These are phyloP conservation scores for Laticauda colubrina DNA, from an alignment of 2,113 vertebrate species.

Conservation along the genomic window DNA sequence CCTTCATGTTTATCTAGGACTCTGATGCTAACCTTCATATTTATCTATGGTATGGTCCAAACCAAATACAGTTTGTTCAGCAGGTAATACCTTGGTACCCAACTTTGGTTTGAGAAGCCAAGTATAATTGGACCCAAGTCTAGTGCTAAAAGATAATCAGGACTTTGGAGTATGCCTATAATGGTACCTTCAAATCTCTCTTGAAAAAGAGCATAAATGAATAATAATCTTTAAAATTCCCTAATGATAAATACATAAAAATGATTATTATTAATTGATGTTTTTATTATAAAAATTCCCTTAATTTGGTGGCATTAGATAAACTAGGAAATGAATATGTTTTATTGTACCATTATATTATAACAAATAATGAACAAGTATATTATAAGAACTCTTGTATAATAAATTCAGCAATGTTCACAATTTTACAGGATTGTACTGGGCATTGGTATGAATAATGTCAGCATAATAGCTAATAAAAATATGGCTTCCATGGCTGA, in stretches of 20 bases:
- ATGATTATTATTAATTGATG: not conserved
- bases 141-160: not conserved
- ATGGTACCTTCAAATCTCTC: not conserved
- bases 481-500: no score
- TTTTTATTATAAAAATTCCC: not conserved
- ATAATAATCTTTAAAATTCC: not conserved
- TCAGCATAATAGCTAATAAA: no score
- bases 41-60: not conserved
- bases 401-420: not conserved
- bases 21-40: not conserved
- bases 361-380: not conserved
- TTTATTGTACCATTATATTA: not conserved
- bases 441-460: not conserved
- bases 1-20: not conserved
- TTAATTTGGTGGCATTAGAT: not conserved
- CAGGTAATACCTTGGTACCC: not conserved
- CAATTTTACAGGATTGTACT: not conserved
- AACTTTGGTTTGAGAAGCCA: not conserved
- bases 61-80: not conserved
- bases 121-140: not conserved
- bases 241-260: not conserved
- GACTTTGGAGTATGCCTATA: not conserved
- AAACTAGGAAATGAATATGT: not conserved
- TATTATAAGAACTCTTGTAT: not conserved
- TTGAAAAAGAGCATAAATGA: not conserved